These are phyloP conservation scores for Micropoecilia bifurca DNA, from an alignment of 2,797 vertebrate genomes.

Conservation along the genomic window DNA sequence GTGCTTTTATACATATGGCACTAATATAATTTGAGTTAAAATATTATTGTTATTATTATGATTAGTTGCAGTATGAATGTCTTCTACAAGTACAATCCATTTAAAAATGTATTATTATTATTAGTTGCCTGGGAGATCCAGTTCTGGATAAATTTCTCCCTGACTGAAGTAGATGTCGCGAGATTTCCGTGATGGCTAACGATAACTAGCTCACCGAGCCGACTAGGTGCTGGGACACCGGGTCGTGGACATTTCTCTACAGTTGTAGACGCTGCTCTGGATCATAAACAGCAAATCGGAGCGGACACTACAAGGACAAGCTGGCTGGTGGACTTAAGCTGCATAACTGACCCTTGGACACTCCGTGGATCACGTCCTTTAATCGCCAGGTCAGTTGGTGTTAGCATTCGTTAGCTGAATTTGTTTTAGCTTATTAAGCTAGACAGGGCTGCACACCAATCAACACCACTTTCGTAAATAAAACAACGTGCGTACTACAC, in stretches of 20 bases:
- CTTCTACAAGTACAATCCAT: neutral
- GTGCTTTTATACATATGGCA: neutral
- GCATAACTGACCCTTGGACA: slow-evolving; percentile 15
- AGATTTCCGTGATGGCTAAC: slow-evolving; percentile 60
- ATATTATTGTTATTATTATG: neutral
- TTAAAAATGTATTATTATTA: neutral
- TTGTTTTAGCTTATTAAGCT: slow-evolving; percentile 34
- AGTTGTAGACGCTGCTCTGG: slow-evolving; percentile 17
- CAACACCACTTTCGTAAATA: neutral
- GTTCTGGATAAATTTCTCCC: neutral
- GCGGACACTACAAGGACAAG: slow-evolving; percentile 1
- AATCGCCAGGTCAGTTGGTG: slow-evolving; percentile 61
- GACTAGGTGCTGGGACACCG: slow-evolving; percentile 61
- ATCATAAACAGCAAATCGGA: neutral
- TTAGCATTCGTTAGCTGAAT: slow-evolving; percentile 31
- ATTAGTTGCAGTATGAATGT: neutral
- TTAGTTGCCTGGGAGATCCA: slow-evolving; percentile 2
- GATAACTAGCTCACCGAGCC: slow-evolving; percentile 55
- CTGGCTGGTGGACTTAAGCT: slow-evolving; percentile 17
- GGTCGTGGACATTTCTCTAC: slow-evolving; percentile 45
- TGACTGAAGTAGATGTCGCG: neutral
- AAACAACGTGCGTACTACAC: too few species aligned
- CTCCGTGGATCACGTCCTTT: slow-evolving; percentile 45
- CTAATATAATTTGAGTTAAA: neutral
- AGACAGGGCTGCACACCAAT: slow-evolving; percentile 17